Percentiles rank a stretch among this genome's conserved stretches.
Conservation (phyloP, 2,797 vertebrate genomes). For the Chelonia mydas region DNA sequence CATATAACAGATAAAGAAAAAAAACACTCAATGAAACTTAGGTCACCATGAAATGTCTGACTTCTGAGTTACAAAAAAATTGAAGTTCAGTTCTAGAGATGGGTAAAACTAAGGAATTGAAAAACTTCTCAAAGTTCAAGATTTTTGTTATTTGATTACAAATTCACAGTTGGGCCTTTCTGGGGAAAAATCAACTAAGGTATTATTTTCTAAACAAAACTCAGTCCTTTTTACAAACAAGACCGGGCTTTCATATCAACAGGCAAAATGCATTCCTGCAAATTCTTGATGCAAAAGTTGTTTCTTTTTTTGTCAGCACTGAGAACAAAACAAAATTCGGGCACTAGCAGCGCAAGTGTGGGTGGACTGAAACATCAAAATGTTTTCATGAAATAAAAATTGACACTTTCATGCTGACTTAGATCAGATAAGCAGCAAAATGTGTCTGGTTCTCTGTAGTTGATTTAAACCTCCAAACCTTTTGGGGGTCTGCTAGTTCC, state of each 20-base stretch:
- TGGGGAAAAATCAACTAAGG: accelerated
- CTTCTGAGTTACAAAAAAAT: no score
- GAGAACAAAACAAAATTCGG: not conserved
- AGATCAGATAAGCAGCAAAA: not conserved
- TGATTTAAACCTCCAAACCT: not conserved
- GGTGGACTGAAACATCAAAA: not conserved
- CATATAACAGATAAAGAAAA: no score
- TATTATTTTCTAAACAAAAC: not conserved
- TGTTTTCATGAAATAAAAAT: not conserved
- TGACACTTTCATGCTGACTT: not conserved
- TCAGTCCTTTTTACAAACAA: not conserved
- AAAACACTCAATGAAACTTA: no score
- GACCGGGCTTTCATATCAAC: not conserved
- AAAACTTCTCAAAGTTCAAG: not conserved
- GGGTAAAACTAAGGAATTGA: not conserved
- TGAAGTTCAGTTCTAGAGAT: no score
- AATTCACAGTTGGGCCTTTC: not conserved
- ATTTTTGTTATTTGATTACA: not conserved
- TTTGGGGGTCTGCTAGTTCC: not conserved
- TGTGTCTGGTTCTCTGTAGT: not conserved
- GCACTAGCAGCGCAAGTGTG: not conserved
- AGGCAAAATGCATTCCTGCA: not conserved
- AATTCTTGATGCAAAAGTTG: not conserved
- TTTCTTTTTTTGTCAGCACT: not conserved
- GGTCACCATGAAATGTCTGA: no score